phyloP scores from a whole-genome alignment of 2,797 vertebrate genomes.

The Momotus momota region DNA sequence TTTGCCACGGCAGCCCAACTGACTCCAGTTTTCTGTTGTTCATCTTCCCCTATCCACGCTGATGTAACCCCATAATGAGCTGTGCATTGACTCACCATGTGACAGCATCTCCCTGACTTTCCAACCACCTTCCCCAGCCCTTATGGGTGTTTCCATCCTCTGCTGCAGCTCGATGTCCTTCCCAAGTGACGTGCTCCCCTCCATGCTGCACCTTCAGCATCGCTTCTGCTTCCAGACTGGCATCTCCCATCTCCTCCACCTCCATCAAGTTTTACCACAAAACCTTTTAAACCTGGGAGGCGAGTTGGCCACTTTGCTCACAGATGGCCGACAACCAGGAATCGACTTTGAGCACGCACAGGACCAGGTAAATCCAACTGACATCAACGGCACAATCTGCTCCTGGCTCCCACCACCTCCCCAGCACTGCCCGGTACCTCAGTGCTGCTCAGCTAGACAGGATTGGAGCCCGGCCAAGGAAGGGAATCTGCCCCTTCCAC shows the following conservation, averaged over 20 bases:
- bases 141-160: too few species aligned
- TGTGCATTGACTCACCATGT: rapidly evolving
- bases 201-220: neutral
- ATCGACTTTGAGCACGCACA: rapidly evolving
- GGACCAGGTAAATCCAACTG: neutral
- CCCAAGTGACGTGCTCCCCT: neutral
- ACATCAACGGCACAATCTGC: neutral
- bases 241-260: neutral
- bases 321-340: neutral
- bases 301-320: neutral
- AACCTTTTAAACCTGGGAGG: neutral
- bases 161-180: rapidly evolving
- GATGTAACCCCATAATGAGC: neutral
- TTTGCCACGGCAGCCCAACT: neutral
- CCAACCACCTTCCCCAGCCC: neutral
- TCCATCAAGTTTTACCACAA: neutral
- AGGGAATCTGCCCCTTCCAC: neutral
- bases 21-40: neutral
- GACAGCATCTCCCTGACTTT: neutral
- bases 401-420: neutral
- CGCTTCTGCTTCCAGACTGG: neutral
- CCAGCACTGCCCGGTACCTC: neutral
- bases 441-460: neutral
- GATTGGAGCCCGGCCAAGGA: neutral
- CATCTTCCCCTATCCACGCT: rapidly evolving